Conservation (phyloP, 92 coral and sea anemone species). For the Anthopleura xanthogrammica region DNA sequence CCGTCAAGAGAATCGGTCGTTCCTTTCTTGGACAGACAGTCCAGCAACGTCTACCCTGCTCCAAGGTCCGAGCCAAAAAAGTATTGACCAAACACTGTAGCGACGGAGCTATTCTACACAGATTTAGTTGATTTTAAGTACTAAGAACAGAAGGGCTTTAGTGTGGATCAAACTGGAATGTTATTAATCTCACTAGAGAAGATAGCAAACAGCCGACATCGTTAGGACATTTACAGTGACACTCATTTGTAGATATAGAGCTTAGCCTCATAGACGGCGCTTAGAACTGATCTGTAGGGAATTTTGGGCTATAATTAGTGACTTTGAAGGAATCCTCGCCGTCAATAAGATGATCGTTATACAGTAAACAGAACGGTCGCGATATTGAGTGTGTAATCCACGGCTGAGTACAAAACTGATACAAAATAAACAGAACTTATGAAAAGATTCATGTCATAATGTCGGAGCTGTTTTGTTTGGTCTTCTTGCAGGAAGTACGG, state of each 20-base stretch:
- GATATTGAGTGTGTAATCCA: neutral
- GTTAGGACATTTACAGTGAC: slow-evolving; percentile 9
- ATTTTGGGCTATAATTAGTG: neutral
- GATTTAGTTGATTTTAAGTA: neutral
- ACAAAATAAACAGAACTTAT: neutral
- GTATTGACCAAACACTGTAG: neutral
- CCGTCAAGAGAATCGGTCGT: no score
- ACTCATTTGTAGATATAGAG: slow-evolving; percentile 20
- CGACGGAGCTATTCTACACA: neutral
- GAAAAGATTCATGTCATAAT: neutral
- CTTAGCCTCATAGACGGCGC: slow-evolving; percentile 16
- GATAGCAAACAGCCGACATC: slow-evolving; percentile 31
- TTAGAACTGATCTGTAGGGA: slow-evolving; percentile 15
- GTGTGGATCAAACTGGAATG: slow-evolving; percentile 19
- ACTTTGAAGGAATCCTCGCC: neutral
- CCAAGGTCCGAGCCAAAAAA: neutral
- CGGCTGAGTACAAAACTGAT: neutral
- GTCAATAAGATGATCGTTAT: neutral
- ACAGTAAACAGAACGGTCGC: neutral
- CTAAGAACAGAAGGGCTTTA: slow-evolving; percentile 14
- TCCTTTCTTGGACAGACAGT: neutral
- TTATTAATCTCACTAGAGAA: slow-evolving; percentile 12
- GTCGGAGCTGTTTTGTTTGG: neutral
- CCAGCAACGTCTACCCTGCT: neutral
- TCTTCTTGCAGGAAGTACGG: no score